These are phyloP conservation scores for Taeniopygia guttata DNA, from an alignment of 2,797 vertebrate species.

Conservation along the genomic window DNA sequence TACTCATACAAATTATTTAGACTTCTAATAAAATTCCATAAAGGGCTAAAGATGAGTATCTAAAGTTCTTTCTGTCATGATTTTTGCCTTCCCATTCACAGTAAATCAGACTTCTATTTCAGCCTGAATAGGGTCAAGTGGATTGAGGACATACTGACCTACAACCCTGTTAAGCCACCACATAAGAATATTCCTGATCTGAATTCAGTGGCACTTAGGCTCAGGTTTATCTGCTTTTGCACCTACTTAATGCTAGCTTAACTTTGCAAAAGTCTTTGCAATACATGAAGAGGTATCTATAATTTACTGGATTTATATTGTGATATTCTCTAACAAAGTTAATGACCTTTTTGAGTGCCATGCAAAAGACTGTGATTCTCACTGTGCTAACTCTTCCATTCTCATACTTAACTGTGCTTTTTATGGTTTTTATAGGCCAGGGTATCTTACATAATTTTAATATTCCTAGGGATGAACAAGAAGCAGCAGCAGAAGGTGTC, in stretches of 20 bases:
- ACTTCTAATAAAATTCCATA: not conserved
- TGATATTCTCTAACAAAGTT: not conserved
- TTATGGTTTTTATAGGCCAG: not conserved
- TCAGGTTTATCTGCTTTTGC: not conserved
- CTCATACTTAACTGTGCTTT: not conserved
- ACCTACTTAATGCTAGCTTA: not conserved
- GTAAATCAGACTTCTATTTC: not conserved
- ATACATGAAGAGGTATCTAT: not conserved
- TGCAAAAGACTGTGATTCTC: not conserved
- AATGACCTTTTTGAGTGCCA: not conserved
- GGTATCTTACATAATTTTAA: slow-evolving; percentile 21
- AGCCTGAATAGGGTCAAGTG: not conserved
- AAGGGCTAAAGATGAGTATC: not conserved
- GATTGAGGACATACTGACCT: not conserved
- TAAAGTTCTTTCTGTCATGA: not conserved
- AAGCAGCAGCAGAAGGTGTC: slow-evolving; percentile 89
- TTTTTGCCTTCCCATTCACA: not conserved
- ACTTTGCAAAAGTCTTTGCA: not conserved
- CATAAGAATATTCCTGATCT: not conserved
- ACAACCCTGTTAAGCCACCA: not conserved
- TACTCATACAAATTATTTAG: not conserved
- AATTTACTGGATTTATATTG: not conserved
- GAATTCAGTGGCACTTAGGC: not conserved
- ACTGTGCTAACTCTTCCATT: not conserved
- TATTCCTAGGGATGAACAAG: slow-evolving; percentile 89